Conservation (phyloP, 2,797 vertebrate species). For the Hirundo rustica region DNA sequence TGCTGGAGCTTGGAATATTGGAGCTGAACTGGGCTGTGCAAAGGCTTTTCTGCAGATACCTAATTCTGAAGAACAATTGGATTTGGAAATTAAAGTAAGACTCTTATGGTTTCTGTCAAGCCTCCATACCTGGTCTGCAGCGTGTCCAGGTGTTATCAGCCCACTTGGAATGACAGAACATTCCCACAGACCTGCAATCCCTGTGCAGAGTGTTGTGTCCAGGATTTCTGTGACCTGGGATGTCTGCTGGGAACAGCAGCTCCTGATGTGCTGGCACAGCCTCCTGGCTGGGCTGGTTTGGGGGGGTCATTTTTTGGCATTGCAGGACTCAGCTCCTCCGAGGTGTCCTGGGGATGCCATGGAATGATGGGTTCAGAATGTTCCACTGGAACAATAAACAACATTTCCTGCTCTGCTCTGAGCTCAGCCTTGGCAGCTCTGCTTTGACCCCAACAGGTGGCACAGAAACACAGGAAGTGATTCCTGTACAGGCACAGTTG, state of each 20-base stretch:
- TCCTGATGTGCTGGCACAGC: not conserved
- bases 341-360: not conserved
- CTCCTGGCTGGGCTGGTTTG: not conserved
- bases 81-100: not conserved
- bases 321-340: not conserved
- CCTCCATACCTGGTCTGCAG: not conserved
- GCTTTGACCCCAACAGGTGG: not conserved
- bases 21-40: not conserved
- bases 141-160: fast-evolving
- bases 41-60: not conserved
- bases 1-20: not conserved
- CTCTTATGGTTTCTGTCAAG: not conserved
- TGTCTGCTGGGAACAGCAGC: not conserved
- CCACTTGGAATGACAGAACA: not conserved
- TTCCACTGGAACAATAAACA: not conserved
- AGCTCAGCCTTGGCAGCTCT: not conserved
- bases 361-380: not conserved
- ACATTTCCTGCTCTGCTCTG: not conserved
- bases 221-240: not conserved
- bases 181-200: not conserved
- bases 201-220: not conserved
- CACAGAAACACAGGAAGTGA: not conserved
- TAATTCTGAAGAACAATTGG: not conserved
- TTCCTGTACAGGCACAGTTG: not conserved
- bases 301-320: not conserved